Evolutionary conservation across 2,113 vertebrate genomes (phyloP).

Genomic region (Semicossyphus pulcher): DNA sequence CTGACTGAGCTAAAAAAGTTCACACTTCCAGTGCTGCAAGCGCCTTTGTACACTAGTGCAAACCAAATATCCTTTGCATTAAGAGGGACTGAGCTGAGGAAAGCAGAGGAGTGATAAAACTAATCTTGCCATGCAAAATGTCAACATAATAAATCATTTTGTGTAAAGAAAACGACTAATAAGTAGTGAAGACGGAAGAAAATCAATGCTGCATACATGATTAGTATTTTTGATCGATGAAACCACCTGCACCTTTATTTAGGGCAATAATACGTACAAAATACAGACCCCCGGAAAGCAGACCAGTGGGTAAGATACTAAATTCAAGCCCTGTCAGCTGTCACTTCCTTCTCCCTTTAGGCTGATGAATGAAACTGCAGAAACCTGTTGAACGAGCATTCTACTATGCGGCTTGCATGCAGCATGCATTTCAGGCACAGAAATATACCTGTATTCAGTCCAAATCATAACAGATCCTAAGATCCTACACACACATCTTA

Average conservation of each 20-base stretch:
- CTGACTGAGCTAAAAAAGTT: background rate
- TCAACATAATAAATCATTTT: background rate
- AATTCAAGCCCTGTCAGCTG: background rate
- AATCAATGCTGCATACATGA: background rate
- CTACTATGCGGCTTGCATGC: background rate
- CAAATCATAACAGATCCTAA: background rate
- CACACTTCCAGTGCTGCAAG: background rate
- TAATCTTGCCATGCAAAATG: background rate
- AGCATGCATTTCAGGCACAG: slow-evolving; percentile 15
- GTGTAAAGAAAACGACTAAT: background rate
- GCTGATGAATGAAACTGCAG: slow-evolving; percentile 27
- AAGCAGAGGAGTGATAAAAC: background rate
- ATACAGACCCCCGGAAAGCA: background rate
- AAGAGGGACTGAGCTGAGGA: no score
- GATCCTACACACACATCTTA: background rate
- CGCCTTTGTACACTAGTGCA: background rate
- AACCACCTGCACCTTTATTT: background rate
- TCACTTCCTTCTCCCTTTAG: background rate
- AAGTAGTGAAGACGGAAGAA: background rate
- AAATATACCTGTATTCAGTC: background rate
- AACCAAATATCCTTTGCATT: slow-evolving; percentile 8
- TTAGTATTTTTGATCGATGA: background rate
- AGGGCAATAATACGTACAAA: background rate
- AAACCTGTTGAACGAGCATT: slow-evolving; percentile 63
- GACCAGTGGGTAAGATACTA: background rate